Evolutionary conservation across 2,797 vertebrate species (phyloP).

Genomic region (Arnoldichthys spilopterus): DNA sequence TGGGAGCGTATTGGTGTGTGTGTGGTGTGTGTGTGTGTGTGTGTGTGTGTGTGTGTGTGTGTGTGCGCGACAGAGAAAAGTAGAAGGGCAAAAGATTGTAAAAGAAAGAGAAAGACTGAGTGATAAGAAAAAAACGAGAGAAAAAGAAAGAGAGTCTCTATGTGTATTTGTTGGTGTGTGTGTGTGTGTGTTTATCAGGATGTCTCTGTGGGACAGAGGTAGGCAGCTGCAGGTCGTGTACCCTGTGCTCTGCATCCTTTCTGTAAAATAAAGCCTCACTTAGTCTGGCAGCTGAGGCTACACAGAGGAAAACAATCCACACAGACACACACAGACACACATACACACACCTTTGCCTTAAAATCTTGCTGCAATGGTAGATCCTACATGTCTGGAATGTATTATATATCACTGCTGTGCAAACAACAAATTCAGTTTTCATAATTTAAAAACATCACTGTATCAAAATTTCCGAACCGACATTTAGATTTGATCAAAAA

Average conservation of each 20-base stretch:
- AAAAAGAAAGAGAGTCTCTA: neutral
- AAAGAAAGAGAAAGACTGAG: neutral
- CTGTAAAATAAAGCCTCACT: constrained; percentile 63
- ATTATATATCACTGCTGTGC: too few species aligned
- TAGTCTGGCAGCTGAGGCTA: constrained; percentile 46
- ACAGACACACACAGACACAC: neutral
- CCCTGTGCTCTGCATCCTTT: constrained; percentile 65
- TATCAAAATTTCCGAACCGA: too few species aligned
- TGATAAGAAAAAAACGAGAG: neutral
- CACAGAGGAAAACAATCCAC: constrained; percentile 46
- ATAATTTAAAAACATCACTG: too few species aligned
- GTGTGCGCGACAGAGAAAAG: neutral
- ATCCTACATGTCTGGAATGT: too few species aligned
- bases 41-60: constrained; percentile 42
- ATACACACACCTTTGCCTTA: too few species aligned
- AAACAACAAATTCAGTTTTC: too few species aligned
- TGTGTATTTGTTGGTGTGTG: constrained; percentile 17
- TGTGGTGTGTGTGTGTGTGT: constrained; percentile 46
- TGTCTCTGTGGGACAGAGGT: constrained; percentile 41
- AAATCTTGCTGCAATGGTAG: too few species aligned
- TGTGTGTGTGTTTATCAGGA: constrained; percentile 36
- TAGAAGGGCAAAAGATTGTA: neutral
- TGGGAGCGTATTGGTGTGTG: constrained; percentile 25
- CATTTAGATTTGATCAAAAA: too few species aligned
- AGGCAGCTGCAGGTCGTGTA: constrained; percentile 68